Evolutionary conservation across 2,888 invertebrate species (phyloP), one percentile per base, ranked within the genome.

Genomic region (Unio pictorum): DNA sequence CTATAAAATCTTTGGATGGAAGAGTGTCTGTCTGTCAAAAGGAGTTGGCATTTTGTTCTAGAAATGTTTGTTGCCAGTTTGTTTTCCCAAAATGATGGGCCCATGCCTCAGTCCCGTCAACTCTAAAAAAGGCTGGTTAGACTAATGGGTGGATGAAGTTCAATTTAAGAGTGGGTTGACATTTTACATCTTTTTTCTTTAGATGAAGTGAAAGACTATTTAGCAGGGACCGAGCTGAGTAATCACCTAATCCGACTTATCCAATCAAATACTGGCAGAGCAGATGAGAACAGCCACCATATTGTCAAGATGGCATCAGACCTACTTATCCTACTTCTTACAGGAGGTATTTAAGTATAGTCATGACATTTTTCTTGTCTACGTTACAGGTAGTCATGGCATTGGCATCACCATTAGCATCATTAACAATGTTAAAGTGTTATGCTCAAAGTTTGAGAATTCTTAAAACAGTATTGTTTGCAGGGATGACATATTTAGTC

Each of bases 291-390:
- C 8, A 82, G 78, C 68, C 91, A 93, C 80, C 93, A 94, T 4
- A 91, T 95, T 7, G 92, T 95, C 90, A 96, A 95, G 90, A 92
- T 95, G 87, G 95, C 96, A 30, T 96, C 96, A 85, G 96, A 96
- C 89, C 92, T 96, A 56, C 93, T 96, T 79, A 94, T 96, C 55
- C 92, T 95, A 66, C 94, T 96, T 71, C 91, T 96, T 60, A 96
- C 95, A 69, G 96, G 95, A 91, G 96, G 96, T 95, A 90, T 87
- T 66, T 60, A 26, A 30, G 30, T 5, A 34, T 45, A 3, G 11
- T 11, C 11, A 45, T 45, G 45, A 45, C 45, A 45, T 45, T 45
- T 45, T 45, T n/a, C 17, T 56, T 6, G 23, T 45, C 45, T 45
- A 45, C 45, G 15, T 15, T 45, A 15, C 45, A 45, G 45, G 45